phyloP scores from a whole-genome alignment of 2,797 vertebrate genomes.

The Sebastes goodei region DNA sequence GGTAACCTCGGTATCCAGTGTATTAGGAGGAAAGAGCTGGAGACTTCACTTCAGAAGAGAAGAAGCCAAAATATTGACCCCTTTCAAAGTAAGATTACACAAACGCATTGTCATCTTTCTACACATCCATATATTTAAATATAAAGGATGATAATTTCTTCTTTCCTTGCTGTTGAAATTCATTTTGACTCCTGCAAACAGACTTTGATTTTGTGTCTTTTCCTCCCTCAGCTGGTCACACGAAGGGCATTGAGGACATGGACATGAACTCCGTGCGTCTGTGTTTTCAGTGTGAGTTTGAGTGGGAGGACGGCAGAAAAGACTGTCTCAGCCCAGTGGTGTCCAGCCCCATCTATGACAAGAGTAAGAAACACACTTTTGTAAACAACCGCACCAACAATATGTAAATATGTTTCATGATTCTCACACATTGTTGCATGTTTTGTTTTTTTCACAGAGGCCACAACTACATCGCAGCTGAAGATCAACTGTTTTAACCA shows the following conservation, averaged over 20 bases:
- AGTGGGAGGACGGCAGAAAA: conserved; percentile 81
- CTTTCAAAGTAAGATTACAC: conserved; percentile 87
- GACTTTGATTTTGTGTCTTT: background rate
- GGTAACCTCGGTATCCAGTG: conserved; percentile 96
- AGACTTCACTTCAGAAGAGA: conserved; percentile 87
- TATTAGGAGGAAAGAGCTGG: conserved; percentile 92
- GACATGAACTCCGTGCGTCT: conserved; percentile 96
- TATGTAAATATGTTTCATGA: background rate
- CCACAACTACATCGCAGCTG: conserved; percentile 92
- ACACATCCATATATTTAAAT: background rate
- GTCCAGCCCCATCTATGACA: conserved; percentile 93
- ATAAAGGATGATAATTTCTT: background rate
- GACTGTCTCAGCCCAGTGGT: conserved; percentile 85
- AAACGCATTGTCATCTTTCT: background rate
- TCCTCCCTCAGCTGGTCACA: conserved; percentile 84
- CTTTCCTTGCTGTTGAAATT: background rate
- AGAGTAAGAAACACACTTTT: conserved; percentile 82
- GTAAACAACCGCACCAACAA: background rate
- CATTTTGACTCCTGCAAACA: background rate
- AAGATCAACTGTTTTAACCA: conserved; percentile 90
- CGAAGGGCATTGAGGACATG: conserved; percentile 94
- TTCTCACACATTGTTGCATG: conserved; percentile 3
- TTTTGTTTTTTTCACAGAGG: conserved; percentile 77
- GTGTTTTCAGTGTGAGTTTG: conserved; percentile 91
- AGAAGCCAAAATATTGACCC: conserved; percentile 92